phyloP scores from a whole-genome alignment of 2,888 invertebrate species.

The Lamellibrachia columna region DNA sequence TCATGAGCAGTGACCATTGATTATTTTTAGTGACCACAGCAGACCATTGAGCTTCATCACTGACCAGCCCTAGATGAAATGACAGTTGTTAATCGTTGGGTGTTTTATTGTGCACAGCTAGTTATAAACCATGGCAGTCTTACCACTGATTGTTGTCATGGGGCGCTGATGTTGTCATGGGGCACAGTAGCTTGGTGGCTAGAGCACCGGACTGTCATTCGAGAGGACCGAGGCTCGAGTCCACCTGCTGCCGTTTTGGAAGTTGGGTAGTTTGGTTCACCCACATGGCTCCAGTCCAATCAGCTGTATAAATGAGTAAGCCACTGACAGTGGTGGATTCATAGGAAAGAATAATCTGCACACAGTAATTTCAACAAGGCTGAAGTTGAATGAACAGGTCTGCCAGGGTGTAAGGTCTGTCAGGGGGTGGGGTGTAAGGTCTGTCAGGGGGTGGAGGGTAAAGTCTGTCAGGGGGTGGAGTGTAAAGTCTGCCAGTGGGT shows the following conservation, averaged over 20 bases:
- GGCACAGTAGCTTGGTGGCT: not conserved
- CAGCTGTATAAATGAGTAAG: not conserved
- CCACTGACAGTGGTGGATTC: not conserved
- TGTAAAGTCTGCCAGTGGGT: too few relatives aligned
- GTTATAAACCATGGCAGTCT: too few relatives aligned
- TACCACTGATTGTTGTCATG: too few relatives aligned
- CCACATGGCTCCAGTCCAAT: not conserved
- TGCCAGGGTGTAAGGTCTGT: too few relatives aligned
- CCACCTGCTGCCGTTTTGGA: too few relatives aligned
- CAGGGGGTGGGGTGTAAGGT: too few relatives aligned
- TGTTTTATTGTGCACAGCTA: not conserved
- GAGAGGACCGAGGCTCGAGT: too few relatives aligned
- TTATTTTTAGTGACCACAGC: not conserved
- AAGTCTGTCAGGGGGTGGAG: too few relatives aligned
- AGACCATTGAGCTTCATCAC: not conserved
- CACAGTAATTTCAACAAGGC: not conserved
- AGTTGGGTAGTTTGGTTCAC: not conserved
- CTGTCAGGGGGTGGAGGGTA: too few relatives aligned
- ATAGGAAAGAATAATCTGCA: not conserved
- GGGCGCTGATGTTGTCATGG: not conserved
- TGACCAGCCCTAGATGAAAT: not conserved
- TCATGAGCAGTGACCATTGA: not conserved
- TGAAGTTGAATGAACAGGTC: not conserved
- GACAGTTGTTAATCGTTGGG: not conserved
- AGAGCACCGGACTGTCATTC: not conserved